A percentile compares a stretch with the other conserved stretches of the same genome.
Conservation (phyloP, 2,113 vertebrate species). For the Boulengeromyrus knoepffleri region DNA sequence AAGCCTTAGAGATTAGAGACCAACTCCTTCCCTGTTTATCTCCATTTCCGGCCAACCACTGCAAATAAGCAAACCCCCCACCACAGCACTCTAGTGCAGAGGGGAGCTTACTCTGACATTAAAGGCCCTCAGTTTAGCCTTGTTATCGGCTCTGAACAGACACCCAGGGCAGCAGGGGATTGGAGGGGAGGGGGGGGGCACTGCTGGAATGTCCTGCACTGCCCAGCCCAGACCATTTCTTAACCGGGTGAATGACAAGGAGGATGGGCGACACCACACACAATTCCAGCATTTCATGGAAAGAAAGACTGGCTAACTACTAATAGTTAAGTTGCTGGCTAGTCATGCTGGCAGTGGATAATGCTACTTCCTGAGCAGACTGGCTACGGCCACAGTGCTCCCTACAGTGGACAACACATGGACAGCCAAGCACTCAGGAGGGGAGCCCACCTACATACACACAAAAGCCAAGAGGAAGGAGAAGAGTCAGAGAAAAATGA, state of each 20-base stretch:
- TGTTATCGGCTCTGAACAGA: constrained; percentile 55
- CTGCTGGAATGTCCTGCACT: not conserved
- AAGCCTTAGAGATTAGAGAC: constrained; percentile 3
- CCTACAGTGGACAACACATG: not conserved
- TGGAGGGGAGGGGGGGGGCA: not conserved
- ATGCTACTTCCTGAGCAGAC: not conserved
- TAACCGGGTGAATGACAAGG: not conserved
- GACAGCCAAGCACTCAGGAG: not conserved
- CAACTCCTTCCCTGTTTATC: constrained; percentile 3
- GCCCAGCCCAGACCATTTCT: not conserved
- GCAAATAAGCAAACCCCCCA: constrained; percentile 15
- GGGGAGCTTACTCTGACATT: constrained; percentile 58
- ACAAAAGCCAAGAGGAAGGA: not conserved
- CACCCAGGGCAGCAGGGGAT: constrained; percentile 4
- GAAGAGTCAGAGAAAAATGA: not conserved
- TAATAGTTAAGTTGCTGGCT: not conserved
- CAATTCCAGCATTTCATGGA: not conserved
- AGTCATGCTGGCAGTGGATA: not conserved
- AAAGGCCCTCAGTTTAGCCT: constrained; percentile 57
- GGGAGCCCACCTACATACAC: not conserved
- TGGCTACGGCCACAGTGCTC: not conserved
- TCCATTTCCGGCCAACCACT: not conserved
- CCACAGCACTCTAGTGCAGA: constrained; percentile 18
- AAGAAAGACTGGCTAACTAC: not conserved
- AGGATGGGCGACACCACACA: not conserved